Evolutionary conservation across 2,113 vertebrate genomes (phyloP).

Genomic region (Chlamydotis undulata): DNA sequence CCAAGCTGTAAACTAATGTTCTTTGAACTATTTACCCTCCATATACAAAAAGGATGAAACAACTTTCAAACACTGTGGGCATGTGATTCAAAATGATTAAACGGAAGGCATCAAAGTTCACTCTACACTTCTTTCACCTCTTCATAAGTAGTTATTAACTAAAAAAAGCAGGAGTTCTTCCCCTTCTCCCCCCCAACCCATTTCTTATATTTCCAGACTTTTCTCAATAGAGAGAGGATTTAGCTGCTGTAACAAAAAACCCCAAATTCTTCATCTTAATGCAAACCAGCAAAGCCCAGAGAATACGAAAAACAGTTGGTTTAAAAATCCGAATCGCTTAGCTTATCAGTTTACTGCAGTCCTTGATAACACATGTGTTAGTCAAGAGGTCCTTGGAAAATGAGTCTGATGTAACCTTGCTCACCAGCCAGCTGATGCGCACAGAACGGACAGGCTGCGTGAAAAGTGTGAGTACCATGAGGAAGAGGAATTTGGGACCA

Average conservation of each 20-base stretch:
- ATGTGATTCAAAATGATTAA: conserved; percentile 74
- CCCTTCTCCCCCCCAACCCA: neutral
- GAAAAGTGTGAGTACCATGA: conserved; percentile 97
- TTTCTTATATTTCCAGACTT: conserved; percentile 66
- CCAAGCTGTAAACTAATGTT: conserved; percentile 82
- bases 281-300: conserved; percentile 78
- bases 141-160: conserved; percentile 66
- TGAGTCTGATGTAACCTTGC: conserved; percentile 95
- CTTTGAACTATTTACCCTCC: conserved; percentile 80
- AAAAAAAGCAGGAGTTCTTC: neutral
- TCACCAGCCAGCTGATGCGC: conserved; percentile 94
- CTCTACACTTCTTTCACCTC: conserved; percentile 53
- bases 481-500: conserved; percentile 98
- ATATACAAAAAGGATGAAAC: conserved; percentile 73
- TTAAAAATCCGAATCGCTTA: conserved; percentile 73
- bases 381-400: conserved; percentile 98
- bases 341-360: conserved; percentile 73
- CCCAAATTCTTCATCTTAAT: conserved; percentile 77
- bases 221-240: conserved; percentile 58
- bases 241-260: conserved; percentile 62
- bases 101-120: conserved; percentile 76
- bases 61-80: conserved; percentile 70
- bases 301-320: conserved; percentile 66
- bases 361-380: conserved; percentile 69
- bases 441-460: conserved; percentile 96